phyloP scores from a whole-genome alignment of 2,888 invertebrate genomes.

The Tipula confusa region DNA sequence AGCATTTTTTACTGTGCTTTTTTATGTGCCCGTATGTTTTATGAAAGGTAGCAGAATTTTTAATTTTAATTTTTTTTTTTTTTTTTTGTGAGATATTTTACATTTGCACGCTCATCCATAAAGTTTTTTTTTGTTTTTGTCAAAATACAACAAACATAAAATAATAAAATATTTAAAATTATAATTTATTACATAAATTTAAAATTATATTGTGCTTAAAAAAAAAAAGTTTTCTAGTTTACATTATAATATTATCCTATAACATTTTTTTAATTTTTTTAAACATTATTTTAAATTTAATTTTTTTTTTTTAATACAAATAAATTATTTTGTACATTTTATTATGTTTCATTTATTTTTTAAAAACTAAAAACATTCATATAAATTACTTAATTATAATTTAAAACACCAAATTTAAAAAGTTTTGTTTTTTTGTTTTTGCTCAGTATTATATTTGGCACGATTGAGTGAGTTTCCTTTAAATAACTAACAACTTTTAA shows the following conservation, averaged over 20 bases:
- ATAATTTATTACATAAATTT: background rate
- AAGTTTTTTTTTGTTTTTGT: slow-evolving; percentile 5
- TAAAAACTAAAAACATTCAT: background rate
- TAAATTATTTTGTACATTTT: background rate
- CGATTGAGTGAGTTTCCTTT: background rate
- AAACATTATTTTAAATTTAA: background rate
- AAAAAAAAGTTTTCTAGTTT: slow-evolving; percentile 21
- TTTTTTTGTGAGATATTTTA: background rate
- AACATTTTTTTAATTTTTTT: background rate
- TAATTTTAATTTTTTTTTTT: too few relatives aligned
- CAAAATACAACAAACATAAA: background rate
- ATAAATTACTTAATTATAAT: background rate
- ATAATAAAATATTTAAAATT: background rate
- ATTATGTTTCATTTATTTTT: background rate
- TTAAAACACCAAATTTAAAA: background rate
- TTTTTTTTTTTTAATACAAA: background rate
- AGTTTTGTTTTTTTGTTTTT: background rate
- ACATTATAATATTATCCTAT: background rate
- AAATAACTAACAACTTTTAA: too few relatives aligned
- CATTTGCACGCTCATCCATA: background rate
- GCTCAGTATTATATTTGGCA: background rate
- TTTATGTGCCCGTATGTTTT: background rate
- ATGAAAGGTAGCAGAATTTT: background rate
- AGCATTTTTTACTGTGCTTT: background rate
- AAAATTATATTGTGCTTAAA: background rate